Base-by-base conservation (phyloP, 2,888 invertebrate species). In the Ornithoptera alexandrae region DNA sequence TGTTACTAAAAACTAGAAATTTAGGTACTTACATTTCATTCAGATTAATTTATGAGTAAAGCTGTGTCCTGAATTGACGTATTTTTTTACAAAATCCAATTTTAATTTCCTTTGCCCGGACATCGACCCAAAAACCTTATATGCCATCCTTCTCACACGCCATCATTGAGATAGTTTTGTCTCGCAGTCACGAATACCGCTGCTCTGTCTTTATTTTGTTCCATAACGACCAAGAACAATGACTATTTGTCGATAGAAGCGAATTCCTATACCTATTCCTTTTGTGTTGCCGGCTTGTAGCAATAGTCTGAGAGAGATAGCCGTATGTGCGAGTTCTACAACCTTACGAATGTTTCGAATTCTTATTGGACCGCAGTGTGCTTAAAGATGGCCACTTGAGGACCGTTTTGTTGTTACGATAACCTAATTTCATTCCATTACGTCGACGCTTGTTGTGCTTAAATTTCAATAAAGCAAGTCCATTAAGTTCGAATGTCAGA, bases 201-300 rank as follows among this genome's bases (percentile, higher is more conserved):
- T 90, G 90, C 85, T 88, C 89, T 88, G 89, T 87, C 90, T 92
- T 90, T 90, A 91, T 90, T 92, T 90, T 90, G 89, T 89, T 89
- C 90, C 90, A 92, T 90, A 90, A 90, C 88, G 82, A 81, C 84
- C 86, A 91, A 92, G 92, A 92, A 92, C 92, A 92, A 92, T 92
- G 88, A 89, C 85, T 89, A 87, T 88, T 84, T 79, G 85, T 81
- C 81, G 87, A 88, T 88, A 87, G 86, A 75, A 84, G 77, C 77
- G 77, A 79, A 80, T 81, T 83, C 78, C 81, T 90, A 87, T 89
- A 87, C 78, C 87, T 84, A 83, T 87, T 84, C 85, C 84, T 81
- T 79, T 89, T 87, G 77, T 76, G 74, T 86, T 73, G 72, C 72
- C 73, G 72, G 69, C 72, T 71, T 60, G 69, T 69, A 65, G 73